Conservation (phyloP, 2,888 invertebrate species). For the Aleiodes leptofemur region DNA sequence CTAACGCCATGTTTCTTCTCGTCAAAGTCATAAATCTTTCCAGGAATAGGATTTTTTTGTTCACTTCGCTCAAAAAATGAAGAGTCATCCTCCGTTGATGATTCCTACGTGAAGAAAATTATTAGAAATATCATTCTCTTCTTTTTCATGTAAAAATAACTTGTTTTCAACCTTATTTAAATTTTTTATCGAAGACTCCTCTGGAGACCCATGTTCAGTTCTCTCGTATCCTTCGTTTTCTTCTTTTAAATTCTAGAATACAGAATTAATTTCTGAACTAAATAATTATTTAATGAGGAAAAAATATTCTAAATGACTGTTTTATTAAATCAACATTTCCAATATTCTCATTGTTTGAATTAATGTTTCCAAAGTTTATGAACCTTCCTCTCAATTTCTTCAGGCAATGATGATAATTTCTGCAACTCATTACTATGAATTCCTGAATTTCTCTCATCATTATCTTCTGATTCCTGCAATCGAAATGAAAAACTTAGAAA, state of each 20-base stretch:
- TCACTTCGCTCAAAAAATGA: constrained; percentile 34
- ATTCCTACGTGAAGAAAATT: neutral
- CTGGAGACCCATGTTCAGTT: neutral
- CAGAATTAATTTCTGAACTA: neutral
- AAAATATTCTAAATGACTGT: no score
- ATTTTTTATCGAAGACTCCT: neutral
- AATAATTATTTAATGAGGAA: no score
- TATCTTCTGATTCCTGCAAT: neutral
- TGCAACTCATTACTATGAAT: neutral
- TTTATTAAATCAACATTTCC: no score
- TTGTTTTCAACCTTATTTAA: neutral
- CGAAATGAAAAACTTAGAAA: no score
- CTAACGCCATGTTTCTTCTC: constrained; percentile 66
- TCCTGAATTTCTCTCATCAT: neutral
- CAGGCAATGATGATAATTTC: neutral
- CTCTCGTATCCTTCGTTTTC: constrained; percentile 33
- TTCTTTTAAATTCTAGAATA: neutral
- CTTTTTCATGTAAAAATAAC: neutral
- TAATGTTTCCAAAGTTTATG: neutral
- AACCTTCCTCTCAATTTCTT: constrained; percentile 14
- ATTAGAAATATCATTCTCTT: neutral
- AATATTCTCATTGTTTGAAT: neutral
- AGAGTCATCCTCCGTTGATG: no score
- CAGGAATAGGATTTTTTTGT: constrained; percentile 53
- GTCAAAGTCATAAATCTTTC: constrained; percentile 68